These are phyloP conservation scores for Eclectus roratus DNA, from an alignment of 2,113 vertebrate species.

Conservation along the genomic window DNA sequence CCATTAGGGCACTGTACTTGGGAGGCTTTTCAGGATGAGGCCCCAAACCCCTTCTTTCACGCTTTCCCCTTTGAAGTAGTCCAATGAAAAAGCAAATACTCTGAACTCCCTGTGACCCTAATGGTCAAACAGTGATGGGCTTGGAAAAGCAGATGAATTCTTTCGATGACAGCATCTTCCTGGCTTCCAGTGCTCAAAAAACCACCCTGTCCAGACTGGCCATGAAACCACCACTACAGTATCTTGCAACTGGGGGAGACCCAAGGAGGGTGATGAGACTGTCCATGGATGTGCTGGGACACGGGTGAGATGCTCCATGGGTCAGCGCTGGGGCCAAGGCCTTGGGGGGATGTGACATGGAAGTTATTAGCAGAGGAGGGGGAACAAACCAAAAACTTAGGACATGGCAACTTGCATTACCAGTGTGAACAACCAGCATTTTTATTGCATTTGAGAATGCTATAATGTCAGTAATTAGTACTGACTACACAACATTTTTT, in stretches of 20 bases:
- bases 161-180: accelerated
- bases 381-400: constrained; percentile 58
- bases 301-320: accelerated
- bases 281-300: neutral
- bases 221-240: neutral
- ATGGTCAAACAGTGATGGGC: accelerated
- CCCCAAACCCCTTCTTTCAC: neutral
- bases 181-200: neutral
- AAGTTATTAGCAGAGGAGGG: neutral
- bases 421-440: constrained; percentile 93
- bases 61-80: neutral
- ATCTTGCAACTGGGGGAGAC: neutral
- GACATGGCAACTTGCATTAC: constrained; percentile 78
- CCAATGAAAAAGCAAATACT: neutral
- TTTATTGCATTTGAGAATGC: constrained; percentile 99
- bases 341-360: neutral
- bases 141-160: neutral
- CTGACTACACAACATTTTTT: constrained; percentile 92
- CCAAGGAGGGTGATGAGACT: neutral
- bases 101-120: neutral
- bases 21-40: neutral
- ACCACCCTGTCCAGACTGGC: neutral
- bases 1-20: neutral
- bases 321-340: neutral
- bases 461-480: constrained; percentile 89